Conservation (phyloP, 2,113 vertebrate species). For the Toxotes chatareus region DNA sequence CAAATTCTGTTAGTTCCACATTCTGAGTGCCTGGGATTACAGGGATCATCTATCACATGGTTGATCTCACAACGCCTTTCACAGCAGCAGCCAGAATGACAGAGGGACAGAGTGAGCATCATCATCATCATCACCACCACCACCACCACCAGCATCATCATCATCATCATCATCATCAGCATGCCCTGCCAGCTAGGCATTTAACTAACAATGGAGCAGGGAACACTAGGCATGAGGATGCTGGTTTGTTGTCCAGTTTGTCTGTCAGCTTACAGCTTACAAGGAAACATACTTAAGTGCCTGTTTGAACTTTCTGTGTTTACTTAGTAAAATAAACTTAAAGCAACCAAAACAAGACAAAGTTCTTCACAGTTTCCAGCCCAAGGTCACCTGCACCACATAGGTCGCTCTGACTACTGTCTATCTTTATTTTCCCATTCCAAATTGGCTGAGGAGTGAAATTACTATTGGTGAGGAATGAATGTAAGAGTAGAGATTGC, state of each 20-base stretch:
- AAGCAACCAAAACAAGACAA: neutral
- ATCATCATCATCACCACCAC: neutral
- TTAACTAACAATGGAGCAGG: slow-evolving; percentile 7
- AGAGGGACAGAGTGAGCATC: neutral
- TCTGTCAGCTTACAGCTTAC: neutral
- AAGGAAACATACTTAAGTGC: neutral
- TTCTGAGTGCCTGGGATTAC: slow-evolving; percentile 29
- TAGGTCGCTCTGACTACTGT: neutral
- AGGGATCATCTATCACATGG: slow-evolving; percentile 36
- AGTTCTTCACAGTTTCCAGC: neutral
- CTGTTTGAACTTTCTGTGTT: too few species aligned
- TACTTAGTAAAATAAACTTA: neutral
- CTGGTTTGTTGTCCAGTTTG: neutral
- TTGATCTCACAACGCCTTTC: slow-evolving; percentile 28
- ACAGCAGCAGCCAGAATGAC: slow-evolving; percentile 3
- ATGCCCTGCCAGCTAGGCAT: neutral
- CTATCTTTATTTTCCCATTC: neutral
- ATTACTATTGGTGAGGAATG: slow-evolving; percentile 15
- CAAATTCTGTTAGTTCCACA: slow-evolving; percentile 3
- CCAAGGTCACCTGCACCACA: neutral
- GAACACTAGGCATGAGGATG: neutral
- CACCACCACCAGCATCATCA: neutral
- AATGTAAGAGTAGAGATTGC: neutral
- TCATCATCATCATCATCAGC: neutral
- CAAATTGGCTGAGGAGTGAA: slow-evolving; percentile 4